A percentile compares a stretch with the other conserved stretches of the same genome.
phyloP scores from a whole-genome alignment of 2,797 vertebrate species.

The Phrynocephalus vlangalii region DNA sequence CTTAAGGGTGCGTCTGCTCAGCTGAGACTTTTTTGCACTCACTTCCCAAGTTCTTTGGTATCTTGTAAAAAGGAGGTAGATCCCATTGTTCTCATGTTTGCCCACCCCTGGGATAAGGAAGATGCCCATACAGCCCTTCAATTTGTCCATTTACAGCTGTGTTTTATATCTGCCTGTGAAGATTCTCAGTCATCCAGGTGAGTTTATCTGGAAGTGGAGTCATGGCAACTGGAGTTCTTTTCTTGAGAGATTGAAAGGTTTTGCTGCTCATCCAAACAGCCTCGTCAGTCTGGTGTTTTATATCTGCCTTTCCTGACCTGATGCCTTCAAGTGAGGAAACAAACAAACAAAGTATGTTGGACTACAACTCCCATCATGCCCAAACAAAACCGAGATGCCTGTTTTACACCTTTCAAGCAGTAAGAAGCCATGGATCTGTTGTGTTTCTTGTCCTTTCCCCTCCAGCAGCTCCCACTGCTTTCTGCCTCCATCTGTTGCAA shows the following conservation, averaged over 20 bases:
- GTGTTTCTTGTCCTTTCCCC: background rate
- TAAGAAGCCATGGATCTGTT: background rate
- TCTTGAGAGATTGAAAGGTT: too few relatives aligned
- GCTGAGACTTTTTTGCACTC: background rate
- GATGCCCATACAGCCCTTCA: background rate
- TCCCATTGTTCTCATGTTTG: background rate
- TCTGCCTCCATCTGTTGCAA: background rate
- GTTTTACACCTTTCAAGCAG: too few relatives aligned
- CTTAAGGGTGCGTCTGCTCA: too few relatives aligned
- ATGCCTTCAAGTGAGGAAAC: background rate
- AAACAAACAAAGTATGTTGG: background rate
- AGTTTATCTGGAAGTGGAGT: too few relatives aligned
- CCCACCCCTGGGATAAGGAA: background rate
- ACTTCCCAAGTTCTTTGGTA: background rate
- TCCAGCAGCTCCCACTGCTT: background rate
- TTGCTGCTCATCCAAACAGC: too few relatives aligned
- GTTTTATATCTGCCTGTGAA: background rate
- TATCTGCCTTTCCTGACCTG: background rate
- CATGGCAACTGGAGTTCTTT: too few relatives aligned
- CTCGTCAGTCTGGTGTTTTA: background rate
- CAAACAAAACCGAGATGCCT: background rate
- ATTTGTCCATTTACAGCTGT: background rate
- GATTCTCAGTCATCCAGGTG: too few relatives aligned
- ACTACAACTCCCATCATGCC: background rate
- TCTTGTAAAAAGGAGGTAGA: background rate